Evolutionary conservation across 2,797 vertebrate genomes (phyloP).

Genomic region (Botia kubotai): DNA sequence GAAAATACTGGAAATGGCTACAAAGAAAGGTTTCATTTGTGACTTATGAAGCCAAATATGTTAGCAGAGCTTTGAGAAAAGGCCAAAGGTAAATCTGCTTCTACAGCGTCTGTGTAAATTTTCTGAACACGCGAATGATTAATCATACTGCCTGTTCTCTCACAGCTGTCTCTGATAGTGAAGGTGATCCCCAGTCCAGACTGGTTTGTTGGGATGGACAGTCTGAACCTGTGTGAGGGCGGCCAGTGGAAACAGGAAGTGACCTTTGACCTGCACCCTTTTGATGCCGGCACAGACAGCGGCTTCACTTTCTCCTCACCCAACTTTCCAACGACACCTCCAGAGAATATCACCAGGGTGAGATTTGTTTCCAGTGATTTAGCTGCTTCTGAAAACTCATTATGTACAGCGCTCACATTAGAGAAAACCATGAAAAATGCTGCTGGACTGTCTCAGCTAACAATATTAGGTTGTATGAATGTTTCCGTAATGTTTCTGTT

Average conservation of each 20-base stretch:
- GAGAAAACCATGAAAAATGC: too few relatives aligned
- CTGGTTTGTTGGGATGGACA: conserved; percentile 95
- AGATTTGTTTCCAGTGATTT: conserved; percentile 15
- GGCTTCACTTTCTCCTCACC: conserved; percentile 89
- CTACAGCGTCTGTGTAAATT: neutral
- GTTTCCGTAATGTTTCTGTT: too few relatives aligned
- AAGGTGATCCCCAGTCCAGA: conserved; percentile 94
- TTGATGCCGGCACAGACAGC: conserved; percentile 81
- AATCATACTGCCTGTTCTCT: conserved; percentile 65
- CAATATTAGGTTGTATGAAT: too few relatives aligned
- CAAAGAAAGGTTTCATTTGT: conserved; percentile 52
- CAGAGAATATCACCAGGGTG: conserved; percentile 86
- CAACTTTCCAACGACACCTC: conserved; percentile 94
- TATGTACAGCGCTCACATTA: neutral
- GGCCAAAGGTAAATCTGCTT: conserved; percentile 19
- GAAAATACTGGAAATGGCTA: conserved; percentile 55
- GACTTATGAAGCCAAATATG: conserved; percentile 54
- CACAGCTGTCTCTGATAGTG: conserved; percentile 91
- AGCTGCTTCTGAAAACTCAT: neutral
- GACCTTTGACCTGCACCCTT: conserved; percentile 79
- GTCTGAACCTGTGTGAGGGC: conserved; percentile 86
- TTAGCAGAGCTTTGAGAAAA: conserved; percentile 35
- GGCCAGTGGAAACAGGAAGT: conserved; percentile 81
- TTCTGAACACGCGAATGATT: conserved; percentile 13
- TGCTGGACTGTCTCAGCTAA: neutral